These are phyloP conservation scores for Cryptocheilus praepositus DNA, from an alignment of 2,888 invertebrate genomes.

Conservation along the genomic window DNA sequence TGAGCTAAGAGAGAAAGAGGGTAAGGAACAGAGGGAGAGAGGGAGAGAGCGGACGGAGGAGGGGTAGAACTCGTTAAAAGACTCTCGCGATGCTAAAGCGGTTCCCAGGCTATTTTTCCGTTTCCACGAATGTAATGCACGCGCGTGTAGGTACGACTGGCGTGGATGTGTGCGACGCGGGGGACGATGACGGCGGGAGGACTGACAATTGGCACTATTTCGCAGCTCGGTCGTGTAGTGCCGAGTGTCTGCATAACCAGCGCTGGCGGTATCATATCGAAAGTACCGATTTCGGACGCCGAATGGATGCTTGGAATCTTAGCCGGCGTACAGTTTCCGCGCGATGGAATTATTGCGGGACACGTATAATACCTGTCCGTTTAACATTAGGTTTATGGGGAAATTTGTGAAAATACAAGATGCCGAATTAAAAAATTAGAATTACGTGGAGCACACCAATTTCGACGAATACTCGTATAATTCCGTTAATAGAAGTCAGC, in stretches of 20 bases:
- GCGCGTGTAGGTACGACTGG: background rate
- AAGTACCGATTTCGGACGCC: too few species aligned
- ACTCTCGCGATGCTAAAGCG: conserved; percentile 26
- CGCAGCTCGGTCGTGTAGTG: conserved; percentile 27
- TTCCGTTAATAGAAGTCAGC: too few species aligned
- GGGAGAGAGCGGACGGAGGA: background rate
- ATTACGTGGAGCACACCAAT: too few species aligned
- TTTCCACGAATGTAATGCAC: conserved; percentile 21
- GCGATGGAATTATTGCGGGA: too few species aligned
- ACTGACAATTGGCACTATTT: conserved; percentile 31
- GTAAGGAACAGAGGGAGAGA: conserved; percentile 3
- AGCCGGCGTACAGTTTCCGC: too few species aligned
- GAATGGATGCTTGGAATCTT: too few species aligned
- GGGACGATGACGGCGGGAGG: background rate
- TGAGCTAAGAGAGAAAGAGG: conserved; percentile 1
- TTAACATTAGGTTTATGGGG: too few species aligned
- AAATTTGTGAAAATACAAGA: too few species aligned
- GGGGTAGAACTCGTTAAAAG: conserved; percentile 42
- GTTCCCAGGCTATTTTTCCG: conserved; percentile 49
- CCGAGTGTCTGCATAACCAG: conserved; percentile 9
- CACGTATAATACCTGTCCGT: too few species aligned
- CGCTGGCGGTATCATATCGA: too few species aligned
- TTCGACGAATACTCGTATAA: too few species aligned
- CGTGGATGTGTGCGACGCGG: background rate
- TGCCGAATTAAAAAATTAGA: too few species aligned